Evolutionary conservation across 2,113 vertebrate species (phyloP).

Genomic region (Saimiri boliviensis): DNA sequence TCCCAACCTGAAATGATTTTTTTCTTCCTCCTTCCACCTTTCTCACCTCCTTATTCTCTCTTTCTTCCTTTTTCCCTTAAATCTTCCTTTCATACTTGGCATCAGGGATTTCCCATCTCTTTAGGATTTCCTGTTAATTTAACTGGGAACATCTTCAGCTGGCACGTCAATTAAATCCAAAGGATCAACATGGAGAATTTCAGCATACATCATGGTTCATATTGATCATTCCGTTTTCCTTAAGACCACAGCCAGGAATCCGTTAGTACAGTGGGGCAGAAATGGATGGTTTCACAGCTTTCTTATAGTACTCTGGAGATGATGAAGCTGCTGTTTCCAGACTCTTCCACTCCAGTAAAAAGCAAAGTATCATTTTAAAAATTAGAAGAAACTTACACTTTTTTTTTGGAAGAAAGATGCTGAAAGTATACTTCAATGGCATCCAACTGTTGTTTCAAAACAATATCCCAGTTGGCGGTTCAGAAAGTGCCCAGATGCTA

Average conservation of each 20-base stretch:
- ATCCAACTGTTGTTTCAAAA: background rate
- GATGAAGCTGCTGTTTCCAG: background rate
- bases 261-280: background rate
- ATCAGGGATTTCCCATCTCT: background rate
- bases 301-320: background rate
- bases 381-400: background rate
- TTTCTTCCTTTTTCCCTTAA: background rate
- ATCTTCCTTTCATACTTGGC: background rate
- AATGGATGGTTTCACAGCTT: background rate
- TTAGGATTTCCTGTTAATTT: background rate
- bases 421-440: background rate
- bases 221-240: background rate
- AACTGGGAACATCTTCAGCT: background rate
- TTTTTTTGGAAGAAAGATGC: background rate
- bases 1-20: background rate
- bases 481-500: background rate
- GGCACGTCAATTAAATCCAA: slow-evolving; percentile 52
- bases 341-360: background rate
- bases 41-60: background rate
- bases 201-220: background rate
- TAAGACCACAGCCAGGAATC: background rate
- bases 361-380: background rate
- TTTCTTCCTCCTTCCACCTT: background rate
- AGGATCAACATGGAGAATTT: slow-evolving; percentile 21
- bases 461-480: background rate